phyloP scores from a whole-genome alignment of 2,888 invertebrate genomes.

The Argyresthia goedartella region DNA sequence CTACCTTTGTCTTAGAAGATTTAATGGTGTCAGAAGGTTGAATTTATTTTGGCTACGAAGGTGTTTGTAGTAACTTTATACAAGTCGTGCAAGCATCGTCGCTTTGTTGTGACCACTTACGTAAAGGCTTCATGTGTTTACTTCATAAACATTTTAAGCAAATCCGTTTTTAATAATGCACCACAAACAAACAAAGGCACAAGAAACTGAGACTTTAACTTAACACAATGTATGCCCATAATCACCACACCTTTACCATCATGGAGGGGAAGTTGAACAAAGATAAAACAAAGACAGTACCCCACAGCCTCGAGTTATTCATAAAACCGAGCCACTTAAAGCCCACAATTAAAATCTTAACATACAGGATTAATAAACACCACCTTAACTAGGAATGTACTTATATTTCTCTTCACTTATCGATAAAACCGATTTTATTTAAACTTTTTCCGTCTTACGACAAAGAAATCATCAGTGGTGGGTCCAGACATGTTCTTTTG shows the following conservation, averaged over 20 bases:
- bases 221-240: not conserved
- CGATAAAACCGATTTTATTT: not conserved
- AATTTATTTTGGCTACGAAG: too few species aligned
- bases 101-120: too few species aligned
- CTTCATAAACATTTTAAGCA: not conserved
- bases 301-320: constrained; percentile 16
- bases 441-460: too few species aligned
- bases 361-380: constrained; percentile 57
- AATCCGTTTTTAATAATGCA: not conserved
- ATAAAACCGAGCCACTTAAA: constrained; percentile 52
- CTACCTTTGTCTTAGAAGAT: too few species aligned
- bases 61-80: too few species aligned
- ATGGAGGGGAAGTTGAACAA: not conserved
- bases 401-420: not conserved
- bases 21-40: too few species aligned
- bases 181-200: not conserved
- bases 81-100: too few species aligned
- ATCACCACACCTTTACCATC: constrained; percentile 2
- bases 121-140: constrained; percentile 8
- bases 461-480: too few species aligned
- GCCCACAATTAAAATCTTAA: constrained; percentile 66
- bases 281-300: constrained; percentile 8
- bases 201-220: not conserved
- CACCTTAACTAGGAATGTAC: constrained; percentile 29
- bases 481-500: too few species aligned